These are phyloP conservation scores for Eledone cirrhosa DNA, from an alignment of 2,888 invertebrate genomes.

Conservation along the genomic window DNA sequence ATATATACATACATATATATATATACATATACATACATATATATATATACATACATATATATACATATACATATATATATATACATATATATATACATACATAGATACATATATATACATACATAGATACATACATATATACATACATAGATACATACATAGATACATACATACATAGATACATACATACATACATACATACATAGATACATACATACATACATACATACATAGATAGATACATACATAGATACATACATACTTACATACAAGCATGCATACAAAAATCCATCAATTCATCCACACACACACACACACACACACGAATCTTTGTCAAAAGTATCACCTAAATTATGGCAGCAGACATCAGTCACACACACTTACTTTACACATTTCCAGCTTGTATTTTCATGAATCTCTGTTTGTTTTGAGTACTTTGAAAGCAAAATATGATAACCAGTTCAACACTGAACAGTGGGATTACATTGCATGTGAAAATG, in stretches of 20 bases:
- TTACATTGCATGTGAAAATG: no score
- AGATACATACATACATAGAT: neutral
- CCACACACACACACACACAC: neutral
- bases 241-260: neutral
- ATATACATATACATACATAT: neutral
- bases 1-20: neutral
- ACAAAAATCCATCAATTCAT: neutral
- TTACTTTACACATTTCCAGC: no score
- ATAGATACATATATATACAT: neutral
- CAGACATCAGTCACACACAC: no score
- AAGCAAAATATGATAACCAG: no score
- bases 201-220: neutral
- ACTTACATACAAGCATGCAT: neutral
- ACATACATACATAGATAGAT: neutral
- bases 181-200: neutral
- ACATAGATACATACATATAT: slow-evolving; percentile 13
- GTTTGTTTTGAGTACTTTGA: no score
- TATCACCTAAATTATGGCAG: no score
- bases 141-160: slow-evolving; percentile 8
- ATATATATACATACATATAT: neutral
- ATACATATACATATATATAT: slow-evolving; percentile 9
- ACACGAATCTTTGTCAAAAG: no score
- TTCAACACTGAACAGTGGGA: no score
- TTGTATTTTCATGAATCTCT: no score
- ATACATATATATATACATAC: neutral